Evolutionary conservation across 2,113 vertebrate genomes (phyloP).

Genomic region (Gopherus flavomarginatus): DNA sequence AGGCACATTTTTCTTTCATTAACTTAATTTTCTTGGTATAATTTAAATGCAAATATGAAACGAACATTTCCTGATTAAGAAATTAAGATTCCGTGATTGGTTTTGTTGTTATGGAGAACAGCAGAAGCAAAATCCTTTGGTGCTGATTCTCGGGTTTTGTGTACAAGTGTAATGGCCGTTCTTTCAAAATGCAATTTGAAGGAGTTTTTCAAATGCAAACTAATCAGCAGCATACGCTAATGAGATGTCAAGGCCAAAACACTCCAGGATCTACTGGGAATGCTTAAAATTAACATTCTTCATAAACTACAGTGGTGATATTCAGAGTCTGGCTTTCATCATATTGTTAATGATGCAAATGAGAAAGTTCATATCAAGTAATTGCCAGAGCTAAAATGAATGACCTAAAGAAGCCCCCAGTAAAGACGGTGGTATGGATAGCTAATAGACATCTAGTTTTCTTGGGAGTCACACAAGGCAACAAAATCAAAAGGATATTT

Average conservation of each 20-base stretch:
- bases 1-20: rapidly evolving
- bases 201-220: background rate
- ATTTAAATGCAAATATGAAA: background rate
- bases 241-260: background rate
- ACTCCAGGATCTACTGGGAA: background rate
- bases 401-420: background rate
- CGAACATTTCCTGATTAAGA: rapidly evolving
- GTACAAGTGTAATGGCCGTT: rapidly evolving
- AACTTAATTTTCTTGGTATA: rapidly evolving
- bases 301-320: background rate
- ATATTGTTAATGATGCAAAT: rapidly evolving
- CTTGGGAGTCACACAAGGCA: rapidly evolving
- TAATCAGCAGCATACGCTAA: rapidly evolving
- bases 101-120: background rate
- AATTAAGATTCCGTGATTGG: rapidly evolving
- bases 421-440: rapidly evolving
- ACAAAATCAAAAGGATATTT: rapidly evolving
- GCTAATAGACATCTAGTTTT: rapidly evolving
- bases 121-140: background rate
- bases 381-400: rapidly evolving
- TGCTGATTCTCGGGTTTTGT: background rate
- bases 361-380: rapidly evolving
- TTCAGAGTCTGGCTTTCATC: rapidly evolving
- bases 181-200: background rate
- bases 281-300: rapidly evolving